Conservation (phyloP, 1,140 invertebrate species). For the Palaemon carinicauda region DNA sequence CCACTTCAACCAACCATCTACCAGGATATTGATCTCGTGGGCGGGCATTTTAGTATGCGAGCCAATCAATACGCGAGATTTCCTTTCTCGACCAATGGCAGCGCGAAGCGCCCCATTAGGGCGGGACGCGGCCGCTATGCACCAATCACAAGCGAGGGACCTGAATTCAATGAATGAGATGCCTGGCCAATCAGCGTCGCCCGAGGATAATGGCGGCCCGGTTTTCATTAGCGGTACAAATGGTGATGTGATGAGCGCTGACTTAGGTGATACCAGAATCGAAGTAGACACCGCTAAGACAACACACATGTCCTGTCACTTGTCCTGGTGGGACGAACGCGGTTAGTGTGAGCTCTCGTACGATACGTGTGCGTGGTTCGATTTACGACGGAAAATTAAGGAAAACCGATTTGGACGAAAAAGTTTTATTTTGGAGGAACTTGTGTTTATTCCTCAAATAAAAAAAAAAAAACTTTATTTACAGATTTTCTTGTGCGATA, state of each 20-base stretch:
- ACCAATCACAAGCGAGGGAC: constrained; percentile 10
- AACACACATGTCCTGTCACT: background rate
- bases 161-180: constrained; percentile 17
- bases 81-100: constrained; percentile 19
- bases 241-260: constrained; percentile 59
- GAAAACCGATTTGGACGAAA: too few relatives aligned
- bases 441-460: too few relatives aligned
- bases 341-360: background rate
- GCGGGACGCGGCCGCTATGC: background rate
- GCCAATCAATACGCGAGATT: constrained; percentile 9
- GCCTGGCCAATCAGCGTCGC: constrained; percentile 24
- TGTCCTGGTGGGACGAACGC: background rate
- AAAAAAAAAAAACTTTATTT: too few relatives aligned
- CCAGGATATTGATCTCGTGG: constrained; percentile 53
- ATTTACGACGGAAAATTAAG: too few relatives aligned
- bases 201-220: constrained; percentile 56
- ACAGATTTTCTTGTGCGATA: too few relatives aligned
- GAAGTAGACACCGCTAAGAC: constrained; percentile 11
- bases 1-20: constrained; percentile 56
- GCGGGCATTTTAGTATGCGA: background rate
- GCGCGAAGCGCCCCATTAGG: constrained; percentile 19
- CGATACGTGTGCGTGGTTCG: background rate
- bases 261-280: constrained; percentile 43
- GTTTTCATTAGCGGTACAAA: constrained; percentile 60
- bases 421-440: too few relatives aligned